Base-by-base conservation (phyloP, 2,888 invertebrate species). In the Asteroscopus sphinx region DNA sequence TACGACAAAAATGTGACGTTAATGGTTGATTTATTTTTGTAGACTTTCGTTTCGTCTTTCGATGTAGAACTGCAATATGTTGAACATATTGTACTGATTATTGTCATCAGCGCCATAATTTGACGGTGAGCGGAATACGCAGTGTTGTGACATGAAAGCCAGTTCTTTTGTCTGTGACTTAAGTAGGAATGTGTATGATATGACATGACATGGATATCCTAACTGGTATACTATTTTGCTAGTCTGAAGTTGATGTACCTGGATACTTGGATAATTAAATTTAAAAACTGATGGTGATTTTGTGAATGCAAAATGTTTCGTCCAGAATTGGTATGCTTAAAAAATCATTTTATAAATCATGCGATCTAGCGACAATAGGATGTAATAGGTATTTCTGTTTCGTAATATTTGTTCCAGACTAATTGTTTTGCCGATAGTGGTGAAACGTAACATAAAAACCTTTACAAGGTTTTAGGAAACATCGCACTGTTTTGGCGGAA, bases 11-110 rank as follows among this genome's bases (percentile, higher is more conserved):
- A 41, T 44, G 37, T 36, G 41, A 45, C 41, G 36, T 36, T 54
- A 53, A 54, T 54, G 25, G 35, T 48, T 44, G 5, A 32, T 52
- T 56, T 69, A 51, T 69, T 64, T 52, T 41, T 36, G 15, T 21
- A 21, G 1, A 21, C 3, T 12, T 17, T n/a, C n/a, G n/a, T 48
- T 28, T 44, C 32, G 13, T 33, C 5, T 33, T 16, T n/a, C 17
- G 11, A 8, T 3, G 11, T 15, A 9, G 7, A 28, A 13, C 1
- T 37, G 26, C 2, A 28, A 25, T 21, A 39, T 61, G 36, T 44
- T 26, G 11, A 1, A 6, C 11, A 9, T 9, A 28, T 9, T 28
- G 1, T 28, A 28, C 9, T 11, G 1, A 9, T 28, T 28, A 9
- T 28, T 28, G 28, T 28, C 9, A 8, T 13, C 17, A 15, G 41